Evolutionary conservation across 1,140 invertebrate species (phyloP), one percentile per base, ranked within the genome.

Genomic region (Bilobella aurantiaca): DNA sequence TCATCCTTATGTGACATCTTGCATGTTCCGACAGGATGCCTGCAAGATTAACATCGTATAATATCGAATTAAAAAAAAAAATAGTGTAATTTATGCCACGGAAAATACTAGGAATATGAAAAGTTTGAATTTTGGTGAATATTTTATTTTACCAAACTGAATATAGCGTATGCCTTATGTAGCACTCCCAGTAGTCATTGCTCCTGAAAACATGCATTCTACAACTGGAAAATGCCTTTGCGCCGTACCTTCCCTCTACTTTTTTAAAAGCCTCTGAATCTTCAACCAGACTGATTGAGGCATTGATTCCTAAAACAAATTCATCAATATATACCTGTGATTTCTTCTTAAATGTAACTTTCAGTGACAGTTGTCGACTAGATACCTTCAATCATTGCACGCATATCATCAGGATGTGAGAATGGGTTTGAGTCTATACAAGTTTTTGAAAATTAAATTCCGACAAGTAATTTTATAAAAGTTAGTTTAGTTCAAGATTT

Each of bases 391-490:
- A 42, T 42, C 34, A 42, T 42, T 12, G 34, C 34, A 42, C 8
- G 8, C 34, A 42, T 42, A 42, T 42, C 34, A 42, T 56, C 14
- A 56, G 49, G 25, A 56, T 56, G 25, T 8, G 25, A 14, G 23
- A n/a, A 56, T 56, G 25, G 5, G 5, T 8, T n/a, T 14, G 5
- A 5, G 8, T 64, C 63, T n/a, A 64, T 57, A 21, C 58, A 5
- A 2, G 53, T 30, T 58, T 58, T 62, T n/a, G 64, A 32, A 64
- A 73, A 69, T 32, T 69, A 62, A 16, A 65, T 69, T 65, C 73
- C 53, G 25, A 60, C 62, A 3, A 67, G 69, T 60, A 67, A 74
- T 37, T 63, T 62, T 42, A 42, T 42, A 42, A 42, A 29, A 67
- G n/a, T n/a, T n/a, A n/a, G n/a, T n/a, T n/a, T n/a, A n/a, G n/a